Base-by-base conservation (phyloP, 1,140 invertebrate species). In the Bombus picipes region DNA sequence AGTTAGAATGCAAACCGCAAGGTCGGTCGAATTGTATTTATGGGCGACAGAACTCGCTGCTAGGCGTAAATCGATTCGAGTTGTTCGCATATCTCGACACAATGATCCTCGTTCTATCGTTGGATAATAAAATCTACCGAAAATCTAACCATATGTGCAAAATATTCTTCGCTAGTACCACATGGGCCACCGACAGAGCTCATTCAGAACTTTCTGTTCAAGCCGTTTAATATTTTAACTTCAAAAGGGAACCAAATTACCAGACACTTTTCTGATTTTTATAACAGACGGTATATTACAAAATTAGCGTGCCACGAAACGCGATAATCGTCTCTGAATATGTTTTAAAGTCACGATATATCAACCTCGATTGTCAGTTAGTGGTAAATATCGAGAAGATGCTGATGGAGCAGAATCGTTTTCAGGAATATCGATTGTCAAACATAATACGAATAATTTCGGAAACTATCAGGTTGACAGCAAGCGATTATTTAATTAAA, bases 1-100 rank as follows among this genome's bases (percentile, higher is more conserved):
- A 90, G 88, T 90, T 90, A 89, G 88, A 89, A 90, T 86, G 84
- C 86, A 90, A 90, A 88, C 89, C 89, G 87, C 89, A 86, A 90
- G 87, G 86, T 86, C 75, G 89, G 78, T 89, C 88, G 88, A 89
- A 90, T 90, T 79, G 86, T 89, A 86, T 88, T 90, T 87, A 87
- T 83, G 89, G 85, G 71, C 68, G 85, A 85, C 81, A 79, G 83
- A 65, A 81, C 73, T 82, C 37, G 77, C 53, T 47, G 59, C 84
- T 34, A 32, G 47, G 57, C 68, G 34, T 18, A 39, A 88, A 89
- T 89, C 87, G 82, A 88, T 89, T 70, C 39, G 78, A 75, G 86
- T 88, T 59, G 80, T 34, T 62, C 75, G 62, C 47, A 87, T 81
- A 32, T 37, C 66, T 68, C 66, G 65, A 66, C 65, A 32, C 65